Percentiles rank a stretch among this genome's conserved stretches.
Conservation (phyloP, 2,888 invertebrate species). For the Leucophenga maculata region DNA sequence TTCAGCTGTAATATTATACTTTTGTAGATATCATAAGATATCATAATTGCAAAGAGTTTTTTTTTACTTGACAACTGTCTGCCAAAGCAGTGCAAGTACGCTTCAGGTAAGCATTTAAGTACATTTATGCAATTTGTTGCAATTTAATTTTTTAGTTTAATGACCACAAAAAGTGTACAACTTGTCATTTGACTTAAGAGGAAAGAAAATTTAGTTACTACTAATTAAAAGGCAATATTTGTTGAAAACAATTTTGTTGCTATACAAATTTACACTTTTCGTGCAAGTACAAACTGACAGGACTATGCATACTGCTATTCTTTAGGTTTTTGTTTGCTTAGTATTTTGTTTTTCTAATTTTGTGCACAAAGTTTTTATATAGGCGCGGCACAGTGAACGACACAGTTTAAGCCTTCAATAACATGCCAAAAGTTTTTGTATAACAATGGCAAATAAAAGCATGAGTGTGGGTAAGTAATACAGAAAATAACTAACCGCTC, state of each 20-base stretch:
- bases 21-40: background rate
- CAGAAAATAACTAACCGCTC: slow-evolving; percentile 18
- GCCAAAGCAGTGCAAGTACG: background rate
- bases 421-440: slow-evolving; percentile 41
- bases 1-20: background rate
- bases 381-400: slow-evolving; percentile 26
- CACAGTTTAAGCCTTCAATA: slow-evolving; percentile 64
- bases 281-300: background rate
- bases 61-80: background rate
- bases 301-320: slow-evolving; percentile 44
- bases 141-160: too few species aligned
- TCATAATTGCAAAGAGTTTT: slow-evolving; percentile 7
- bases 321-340: slow-evolving; percentile 38
- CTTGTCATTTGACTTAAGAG: slow-evolving; percentile 35
- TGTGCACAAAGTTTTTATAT: background rate
- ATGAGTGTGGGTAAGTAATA: too few species aligned
- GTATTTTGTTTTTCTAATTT: slow-evolving; percentile 11
- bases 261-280: slow-evolving; percentile 13
- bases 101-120: too few species aligned
- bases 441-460: slow-evolving; percentile 44
- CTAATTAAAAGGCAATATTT: slow-evolving; percentile 35
- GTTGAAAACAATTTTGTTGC: background rate
- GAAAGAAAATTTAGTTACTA: slow-evolving; percentile 7
- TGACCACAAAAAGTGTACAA: slow-evolving; percentile 7
- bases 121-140: too few species aligned